These are phyloP conservation scores for Lydus trimaculatus DNA, from an alignment of 2,888 invertebrate species.

Conservation along the genomic window DNA sequence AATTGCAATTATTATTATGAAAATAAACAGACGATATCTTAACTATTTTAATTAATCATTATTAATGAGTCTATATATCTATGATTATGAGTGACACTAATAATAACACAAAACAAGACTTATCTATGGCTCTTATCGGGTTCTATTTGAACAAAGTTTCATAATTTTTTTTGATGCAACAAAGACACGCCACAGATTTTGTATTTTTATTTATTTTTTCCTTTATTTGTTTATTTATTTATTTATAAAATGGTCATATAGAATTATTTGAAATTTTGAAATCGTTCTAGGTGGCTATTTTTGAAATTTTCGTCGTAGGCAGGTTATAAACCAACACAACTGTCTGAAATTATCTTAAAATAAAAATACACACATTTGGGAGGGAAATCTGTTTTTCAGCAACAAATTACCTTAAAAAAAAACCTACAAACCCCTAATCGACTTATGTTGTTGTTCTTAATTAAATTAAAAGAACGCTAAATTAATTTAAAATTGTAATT, in stretches of 20 bases:
- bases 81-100: neutral
- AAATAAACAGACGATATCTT: too few relatives aligned
- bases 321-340: neutral
- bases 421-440: neutral
- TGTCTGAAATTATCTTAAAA: conserved; percentile 1
- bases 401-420: neutral
- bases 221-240: neutral
- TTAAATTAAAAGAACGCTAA: neutral
- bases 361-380: neutral
- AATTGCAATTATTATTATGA: neutral
- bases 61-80: neutral
- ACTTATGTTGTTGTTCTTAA: neutral
- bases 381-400: neutral
- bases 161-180: too few relatives aligned
- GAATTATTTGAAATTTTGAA: neutral
- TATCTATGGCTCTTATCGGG: neutral
- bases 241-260: neutral
- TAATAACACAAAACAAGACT: neutral
- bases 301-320: neutral
- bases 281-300: neutral
- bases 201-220: too few relatives aligned
- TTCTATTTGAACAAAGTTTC: neutral
- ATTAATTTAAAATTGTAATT: conserved; percentile 4
- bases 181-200: too few relatives aligned
- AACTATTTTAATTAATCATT: neutral